Conservation (phyloP, 1,140 invertebrate genomes). For the Nephila pilipes region DNA sequence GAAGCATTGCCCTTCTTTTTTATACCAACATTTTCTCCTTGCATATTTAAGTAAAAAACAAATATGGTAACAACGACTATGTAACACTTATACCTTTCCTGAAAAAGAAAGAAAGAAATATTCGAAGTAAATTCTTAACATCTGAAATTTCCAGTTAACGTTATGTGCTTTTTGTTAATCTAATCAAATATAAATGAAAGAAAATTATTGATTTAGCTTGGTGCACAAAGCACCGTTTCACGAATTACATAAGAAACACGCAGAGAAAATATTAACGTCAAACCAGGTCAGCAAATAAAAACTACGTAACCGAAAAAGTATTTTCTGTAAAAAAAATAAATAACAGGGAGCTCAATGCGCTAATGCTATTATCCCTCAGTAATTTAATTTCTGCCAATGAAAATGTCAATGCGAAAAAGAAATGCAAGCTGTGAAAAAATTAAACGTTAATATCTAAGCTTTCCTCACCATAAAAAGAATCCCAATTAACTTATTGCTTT, state of each 20-base stretch:
- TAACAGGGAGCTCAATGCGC: neutral
- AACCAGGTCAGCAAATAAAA: neutral
- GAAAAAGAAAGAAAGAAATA: neutral
- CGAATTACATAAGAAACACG: neutral
- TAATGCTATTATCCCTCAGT: constrained; percentile 7
- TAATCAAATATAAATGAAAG: constrained; percentile 19
- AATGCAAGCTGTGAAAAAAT: constrained; percentile 23
- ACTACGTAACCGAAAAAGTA: neutral
- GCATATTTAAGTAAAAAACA: no score
- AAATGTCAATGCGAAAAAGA: constrained; percentile 5
- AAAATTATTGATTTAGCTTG: constrained; percentile 1
- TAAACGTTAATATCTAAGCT: constrained; percentile 26
- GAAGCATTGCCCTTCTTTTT: no score
- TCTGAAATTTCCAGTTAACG: constrained; percentile 9
- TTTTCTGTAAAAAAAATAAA: neutral
- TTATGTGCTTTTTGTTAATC: neutral
- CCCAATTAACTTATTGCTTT: constrained; percentile 36
- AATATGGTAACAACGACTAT: neutral
- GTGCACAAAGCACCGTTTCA: constrained; percentile 1
- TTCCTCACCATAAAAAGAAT: neutral
- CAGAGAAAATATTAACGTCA: neutral
- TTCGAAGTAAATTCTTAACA: neutral
- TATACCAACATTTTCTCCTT: no score
- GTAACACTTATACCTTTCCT: neutral
- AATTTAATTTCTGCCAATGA: constrained; percentile 28